Evolutionary conservation across 2,113 vertebrate genomes (phyloP), one percentile per base, ranked within the genome.

Genomic region (Hepsetus odoe): DNA sequence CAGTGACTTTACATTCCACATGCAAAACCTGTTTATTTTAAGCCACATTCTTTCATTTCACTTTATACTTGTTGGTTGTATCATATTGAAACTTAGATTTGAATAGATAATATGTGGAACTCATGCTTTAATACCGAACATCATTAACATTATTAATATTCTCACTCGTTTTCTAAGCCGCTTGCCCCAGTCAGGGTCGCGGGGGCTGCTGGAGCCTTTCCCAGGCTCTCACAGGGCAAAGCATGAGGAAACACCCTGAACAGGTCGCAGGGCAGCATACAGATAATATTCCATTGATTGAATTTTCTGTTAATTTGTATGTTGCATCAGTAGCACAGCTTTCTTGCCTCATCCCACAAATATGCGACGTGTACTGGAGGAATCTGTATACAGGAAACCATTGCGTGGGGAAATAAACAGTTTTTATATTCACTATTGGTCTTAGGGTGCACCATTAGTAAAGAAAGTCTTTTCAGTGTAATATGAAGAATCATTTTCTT

Each of bases 121-220:
- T 65, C 2, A 35, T 18, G 65, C 22, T 61, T 77, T 70, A 61
- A 46, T 32, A 38, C 67, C 26, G 11, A 16, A n/a, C n/a, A n/a
- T n/a, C n/a, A n/a, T n/a, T n/a, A n/a, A n/a, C n/a, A n/a, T n/a
- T n/a, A n/a, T n/a, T n/a, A n/a, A n/a, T n/a, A n/a, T n/a, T n/a
- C n/a, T n/a, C n/a, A n/a, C n/a, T n/a, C n/a, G n/a, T n/a, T n/a
- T n/a, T n/a, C n/a, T n/a, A n/a, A n/a, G n/a, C n/a, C n/a, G n/a
- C n/a, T n/a, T n/a, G n/a, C n/a, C n/a, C n/a, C n/a, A n/a, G n/a
- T n/a, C n/a, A n/a, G n/a, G n/a, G n/a, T n/a, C n/a, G n/a, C n/a
- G n/a, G n/a, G n/a, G n/a, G n/a, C n/a, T n/a, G n/a, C n/a, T n/a
- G n/a, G n/a, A n/a, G n/a, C n/a, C n/a, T n/a, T n/a, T n/a, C n/a